Evolutionary conservation across 2,888 invertebrate genomes (phyloP), one percentile per base, ranked within the genome.

Genomic region (Xanthorhoe designata): DNA sequence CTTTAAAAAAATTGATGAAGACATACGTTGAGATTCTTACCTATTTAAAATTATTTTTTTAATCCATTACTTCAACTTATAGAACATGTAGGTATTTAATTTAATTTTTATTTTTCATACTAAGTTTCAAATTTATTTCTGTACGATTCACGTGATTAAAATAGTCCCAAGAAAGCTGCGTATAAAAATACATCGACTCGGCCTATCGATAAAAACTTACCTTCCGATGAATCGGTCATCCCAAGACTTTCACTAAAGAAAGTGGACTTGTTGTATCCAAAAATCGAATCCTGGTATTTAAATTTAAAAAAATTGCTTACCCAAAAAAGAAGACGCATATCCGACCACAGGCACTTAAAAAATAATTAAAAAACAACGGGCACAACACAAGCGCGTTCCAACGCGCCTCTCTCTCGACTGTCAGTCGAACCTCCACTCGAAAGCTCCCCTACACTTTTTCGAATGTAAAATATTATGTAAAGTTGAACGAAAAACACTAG

Each of bases 301-400:
- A 54, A 52, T 32, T 32, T 24, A 17, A n/a, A 47, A 55, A 63
- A 63, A 69, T 64, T 77, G 85, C 92, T 84, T 83, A 93, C 92
- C 92, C 90, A 92, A 90, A 87, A 89, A 81, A 86, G 81, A 71
- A 89, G 89, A 88, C 92, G 87, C 92, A 93, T 91, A 91, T 91
- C 91, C 92, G 84, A 83, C 76, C 88, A 90, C 89, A 56, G 84
- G 78, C 89, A 90, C 90, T 84, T 77, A 72, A 74, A 80, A 80
- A 81, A 84, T 82, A 78, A 79, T 80, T 75, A 71, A 77, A 80
- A 75, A 75, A 73, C 59, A 38, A 67, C 68, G 78, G 78, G 75
- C 91, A 91, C 91, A 78, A 83, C 92, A 92, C 92, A 79, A 80
- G 92, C 92, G 92, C 92, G 90, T 65, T 64, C 76, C 79, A 78